Conservation (phyloP, 2,797 vertebrate species). For the Eremophila alpestris region DNA sequence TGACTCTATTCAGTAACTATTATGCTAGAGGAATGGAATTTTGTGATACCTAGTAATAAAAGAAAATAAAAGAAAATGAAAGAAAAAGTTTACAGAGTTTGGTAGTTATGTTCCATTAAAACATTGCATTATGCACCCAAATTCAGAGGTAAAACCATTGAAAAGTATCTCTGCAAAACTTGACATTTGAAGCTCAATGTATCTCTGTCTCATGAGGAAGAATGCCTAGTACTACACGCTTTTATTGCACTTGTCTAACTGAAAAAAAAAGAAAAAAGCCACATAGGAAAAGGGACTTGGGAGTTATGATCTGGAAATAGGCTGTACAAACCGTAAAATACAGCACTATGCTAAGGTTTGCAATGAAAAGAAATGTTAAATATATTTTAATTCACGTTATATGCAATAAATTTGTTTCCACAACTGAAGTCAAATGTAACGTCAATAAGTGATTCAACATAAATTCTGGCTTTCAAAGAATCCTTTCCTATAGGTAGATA, state of each 20-base stretch:
- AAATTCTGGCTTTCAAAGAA: not conserved
- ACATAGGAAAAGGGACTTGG: not conserved
- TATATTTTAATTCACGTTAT: not conserved
- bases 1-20: not conserved
- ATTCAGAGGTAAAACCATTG: not conserved
- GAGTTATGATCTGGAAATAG: not conserved
- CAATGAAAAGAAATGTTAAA: not conserved
- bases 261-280: not conserved
- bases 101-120: not conserved
- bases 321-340: not conserved
- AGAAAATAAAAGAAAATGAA: not conserved
- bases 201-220: not conserved
- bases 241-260: not conserved
- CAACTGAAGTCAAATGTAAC: not conserved
- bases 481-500: not conserved
- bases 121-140: not conserved
- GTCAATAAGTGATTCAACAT: not conserved
- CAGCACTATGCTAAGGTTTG: not conserved
- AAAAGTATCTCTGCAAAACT: not conserved
- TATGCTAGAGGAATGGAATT: not conserved
- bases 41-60: not conserved
- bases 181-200: not conserved
- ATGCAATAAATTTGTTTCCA: not conserved
- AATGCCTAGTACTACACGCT: not conserved
- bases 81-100: not conserved